Evolutionary conservation across 2,113 vertebrate species (phyloP).

Genomic region (Neopipo cinnamomea): DNA sequence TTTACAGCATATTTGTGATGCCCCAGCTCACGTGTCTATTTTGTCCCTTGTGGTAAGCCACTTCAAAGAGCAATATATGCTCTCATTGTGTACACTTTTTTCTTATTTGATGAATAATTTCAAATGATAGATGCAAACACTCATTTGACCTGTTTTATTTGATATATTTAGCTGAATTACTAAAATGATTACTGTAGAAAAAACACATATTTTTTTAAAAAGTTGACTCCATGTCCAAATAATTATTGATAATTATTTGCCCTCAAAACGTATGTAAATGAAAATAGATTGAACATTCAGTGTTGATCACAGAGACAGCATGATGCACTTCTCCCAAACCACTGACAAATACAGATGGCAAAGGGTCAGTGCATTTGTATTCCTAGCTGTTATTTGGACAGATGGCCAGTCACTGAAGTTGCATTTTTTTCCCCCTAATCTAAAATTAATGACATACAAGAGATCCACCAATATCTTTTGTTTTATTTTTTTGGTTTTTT

Average conservation of each 20-base stretch:
- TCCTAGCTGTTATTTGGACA: constrained; percentile 36
- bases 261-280: background rate
- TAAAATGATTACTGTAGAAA: background rate
- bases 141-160: background rate
- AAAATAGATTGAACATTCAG: constrained; percentile 14
- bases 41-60: background rate
- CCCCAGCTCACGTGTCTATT: background rate
- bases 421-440: background rate
- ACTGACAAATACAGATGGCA: constrained; percentile 34
- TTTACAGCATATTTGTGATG: background rate
- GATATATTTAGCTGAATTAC: background rate
- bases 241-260: background rate
- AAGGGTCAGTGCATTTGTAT: constrained; percentile 26
- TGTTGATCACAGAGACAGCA: background rate
- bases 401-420: constrained; percentile 25
- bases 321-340: background rate
- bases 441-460: constrained; percentile 48
- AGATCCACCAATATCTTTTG: background rate
- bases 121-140: background rate
- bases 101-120: background rate
- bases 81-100: background rate
- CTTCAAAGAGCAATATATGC: background rate
- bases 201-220: background rate
- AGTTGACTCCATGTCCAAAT: background rate
- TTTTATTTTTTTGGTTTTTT: background rate